These are phyloP conservation scores for Xanthia togata DNA, from an alignment of 2,888 invertebrate species.

Conservation along the genomic window DNA sequence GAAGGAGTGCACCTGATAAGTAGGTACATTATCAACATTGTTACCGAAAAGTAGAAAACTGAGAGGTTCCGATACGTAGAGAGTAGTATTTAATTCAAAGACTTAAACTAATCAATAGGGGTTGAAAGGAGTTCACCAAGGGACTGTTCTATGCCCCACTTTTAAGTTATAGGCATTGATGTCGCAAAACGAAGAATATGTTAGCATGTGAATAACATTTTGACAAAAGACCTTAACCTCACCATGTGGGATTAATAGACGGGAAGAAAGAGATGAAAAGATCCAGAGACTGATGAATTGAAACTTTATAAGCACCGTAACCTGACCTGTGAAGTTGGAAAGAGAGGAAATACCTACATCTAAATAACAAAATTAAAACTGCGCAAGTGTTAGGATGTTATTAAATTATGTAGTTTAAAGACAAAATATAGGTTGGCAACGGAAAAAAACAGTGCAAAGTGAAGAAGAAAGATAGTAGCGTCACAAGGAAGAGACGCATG, in stretches of 20 bases:
- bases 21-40: no score
- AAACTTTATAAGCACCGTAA: neutral
- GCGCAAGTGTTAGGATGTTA: neutral
- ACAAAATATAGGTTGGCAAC: neutral
- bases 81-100: neutral
- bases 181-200: neutral
- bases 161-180: neutral
- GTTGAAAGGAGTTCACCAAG: constrained; percentile 11
- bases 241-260: constrained; percentile 1
- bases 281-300: no score
- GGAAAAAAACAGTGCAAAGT: neutral
- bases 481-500: neutral
- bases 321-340: neutral
- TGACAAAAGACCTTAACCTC: neutral
- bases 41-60: neutral
- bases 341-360: neutral
- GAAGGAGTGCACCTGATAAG: neutral
- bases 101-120: neutral
- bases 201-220: neutral
- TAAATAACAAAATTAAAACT: neutral
- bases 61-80: neutral
- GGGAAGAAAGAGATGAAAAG: neutral
- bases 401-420: neutral
- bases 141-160: neutral
- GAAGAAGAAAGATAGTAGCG: neutral